Conservation (phyloP, 2,797 vertebrate species). For the Pseudotriccus pelzelni region DNA sequence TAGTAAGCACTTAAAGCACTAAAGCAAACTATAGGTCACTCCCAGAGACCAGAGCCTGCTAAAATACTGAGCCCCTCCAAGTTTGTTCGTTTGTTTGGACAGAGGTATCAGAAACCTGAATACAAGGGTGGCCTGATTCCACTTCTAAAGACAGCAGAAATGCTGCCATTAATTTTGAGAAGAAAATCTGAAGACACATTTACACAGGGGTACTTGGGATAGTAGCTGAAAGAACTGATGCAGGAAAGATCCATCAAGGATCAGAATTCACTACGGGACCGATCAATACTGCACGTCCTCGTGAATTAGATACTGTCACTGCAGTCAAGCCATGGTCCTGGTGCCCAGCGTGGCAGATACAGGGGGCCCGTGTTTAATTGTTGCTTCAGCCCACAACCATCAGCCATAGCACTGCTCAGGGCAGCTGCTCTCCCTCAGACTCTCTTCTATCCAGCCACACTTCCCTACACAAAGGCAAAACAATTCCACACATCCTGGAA, state of each 20-base stretch:
- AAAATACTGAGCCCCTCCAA: background rate
- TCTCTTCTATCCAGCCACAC: background rate
- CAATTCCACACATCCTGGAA: rapidly evolving
- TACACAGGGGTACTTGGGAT: background rate
- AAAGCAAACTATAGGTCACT: background rate
- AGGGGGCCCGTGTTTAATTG: rapidly evolving
- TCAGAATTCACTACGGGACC: background rate
- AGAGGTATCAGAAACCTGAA: background rate
- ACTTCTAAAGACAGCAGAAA: background rate
- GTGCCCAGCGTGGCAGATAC: rapidly evolving
- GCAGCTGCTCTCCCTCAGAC: background rate
- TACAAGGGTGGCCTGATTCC: background rate
- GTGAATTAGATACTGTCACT: background rate
- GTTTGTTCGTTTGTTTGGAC: background rate
- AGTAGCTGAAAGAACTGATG: background rate
- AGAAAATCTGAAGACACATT: background rate
- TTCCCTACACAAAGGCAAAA: background rate
- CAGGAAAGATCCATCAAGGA: background rate
- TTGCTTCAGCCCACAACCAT: background rate
- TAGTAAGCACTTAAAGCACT: background rate
- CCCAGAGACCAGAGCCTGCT: background rate
- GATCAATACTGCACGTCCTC: background rate
- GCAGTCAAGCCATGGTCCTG: rapidly evolving
- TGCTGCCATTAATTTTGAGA: background rate
- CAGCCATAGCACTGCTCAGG: rapidly evolving